Percentiles rank a stretch among this genome's conserved stretches.
Evolutionary conservation across 2,797 vertebrate genomes (phyloP).

Genomic region (Acrocephalus scirpaceus): DNA sequence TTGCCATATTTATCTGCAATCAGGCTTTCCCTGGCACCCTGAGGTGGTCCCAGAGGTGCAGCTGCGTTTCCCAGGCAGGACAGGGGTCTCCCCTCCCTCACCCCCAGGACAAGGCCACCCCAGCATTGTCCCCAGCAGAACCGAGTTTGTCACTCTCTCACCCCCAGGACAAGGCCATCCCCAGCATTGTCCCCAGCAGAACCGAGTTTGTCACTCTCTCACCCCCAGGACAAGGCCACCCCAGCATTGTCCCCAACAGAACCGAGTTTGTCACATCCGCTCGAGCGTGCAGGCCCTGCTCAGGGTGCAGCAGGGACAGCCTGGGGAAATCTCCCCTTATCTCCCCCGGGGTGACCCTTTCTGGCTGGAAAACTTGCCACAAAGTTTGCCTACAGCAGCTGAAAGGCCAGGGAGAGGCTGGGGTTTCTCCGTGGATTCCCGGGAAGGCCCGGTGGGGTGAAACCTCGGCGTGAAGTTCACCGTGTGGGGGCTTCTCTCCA

Average conservation of each 20-base stretch:
- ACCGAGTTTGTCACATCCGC: neutral
- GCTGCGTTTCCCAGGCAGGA: neutral
- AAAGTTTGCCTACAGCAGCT: neutral
- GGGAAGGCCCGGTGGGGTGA: neutral
- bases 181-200: too few relatives aligned
- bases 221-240: too few relatives aligned
- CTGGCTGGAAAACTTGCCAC: neutral
- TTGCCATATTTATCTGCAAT: too few relatives aligned
- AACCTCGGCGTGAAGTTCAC: neutral
- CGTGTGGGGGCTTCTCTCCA: conserved; percentile 4
- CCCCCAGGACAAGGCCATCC: too few relatives aligned
- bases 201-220: neutral
- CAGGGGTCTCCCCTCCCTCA: neutral
- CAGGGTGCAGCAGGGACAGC: neutral
- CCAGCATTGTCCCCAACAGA: neutral
- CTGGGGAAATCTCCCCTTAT: neutral
- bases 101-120: neutral
- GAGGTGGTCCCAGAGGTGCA: neutral
- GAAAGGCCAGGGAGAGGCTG: neutral
- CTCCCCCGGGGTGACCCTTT: neutral
- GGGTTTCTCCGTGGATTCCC: fast-evolving
- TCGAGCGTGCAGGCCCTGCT: neutral
- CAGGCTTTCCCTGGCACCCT: neutral
- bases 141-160: neutral
- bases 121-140: conserved; percentile 7